Percentiles rank a stretch among this genome's conserved stretches.
These are phyloP conservation scores for Plutella xylostella DNA, from an alignment of 2,888 invertebrate species.

Conservation along the genomic window DNA sequence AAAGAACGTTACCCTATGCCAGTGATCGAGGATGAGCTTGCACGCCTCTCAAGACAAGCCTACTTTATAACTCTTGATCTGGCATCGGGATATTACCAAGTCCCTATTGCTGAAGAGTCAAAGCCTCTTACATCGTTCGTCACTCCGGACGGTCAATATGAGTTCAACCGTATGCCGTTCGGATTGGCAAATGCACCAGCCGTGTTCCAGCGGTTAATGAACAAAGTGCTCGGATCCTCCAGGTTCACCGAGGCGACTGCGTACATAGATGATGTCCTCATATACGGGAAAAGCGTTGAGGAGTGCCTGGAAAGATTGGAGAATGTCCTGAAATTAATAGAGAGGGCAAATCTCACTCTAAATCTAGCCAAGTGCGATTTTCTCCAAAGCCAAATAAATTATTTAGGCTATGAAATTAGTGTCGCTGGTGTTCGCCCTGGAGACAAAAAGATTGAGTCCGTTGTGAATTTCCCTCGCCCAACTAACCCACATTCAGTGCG, in stretches of 20 bases:
- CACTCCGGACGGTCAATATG: no score
- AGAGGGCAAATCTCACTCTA: background rate
- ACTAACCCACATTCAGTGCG: background rate
- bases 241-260: background rate
- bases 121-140: no score
- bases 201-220: background rate
- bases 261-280: constrained; percentile 3
- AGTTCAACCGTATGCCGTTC: no score
- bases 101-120: no score
- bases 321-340: background rate
- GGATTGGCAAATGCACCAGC: no score
- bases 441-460: background rate
- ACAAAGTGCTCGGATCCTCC: background rate
- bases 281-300: background rate
- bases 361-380: background rate
- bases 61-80: no score
- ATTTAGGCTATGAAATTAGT: constrained; percentile 3
- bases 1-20: no score
- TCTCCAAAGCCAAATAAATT: background rate
- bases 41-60: no score
- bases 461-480: background rate
- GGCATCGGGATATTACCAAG: no score
- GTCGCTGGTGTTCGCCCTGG: background rate
- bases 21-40: no score
- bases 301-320: background rate